phyloP scores from a whole-genome alignment of 2,888 invertebrate genomes.

The Diarsia rubi region DNA sequence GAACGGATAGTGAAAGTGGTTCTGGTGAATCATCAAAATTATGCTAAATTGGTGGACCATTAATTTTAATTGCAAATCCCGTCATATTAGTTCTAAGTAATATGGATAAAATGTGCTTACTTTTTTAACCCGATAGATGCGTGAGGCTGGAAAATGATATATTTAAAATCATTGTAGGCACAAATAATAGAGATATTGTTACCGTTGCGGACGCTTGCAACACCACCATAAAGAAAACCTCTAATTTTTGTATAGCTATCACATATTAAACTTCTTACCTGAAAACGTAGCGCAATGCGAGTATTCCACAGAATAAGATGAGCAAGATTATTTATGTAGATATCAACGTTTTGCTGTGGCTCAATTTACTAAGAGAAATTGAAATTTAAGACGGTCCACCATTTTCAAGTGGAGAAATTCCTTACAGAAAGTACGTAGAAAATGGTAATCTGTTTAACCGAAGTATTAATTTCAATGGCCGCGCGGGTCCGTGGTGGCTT shows the following conservation, averaged over 20 bases:
- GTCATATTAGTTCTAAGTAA: not conserved
- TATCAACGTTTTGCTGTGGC: conserved; percentile 52
- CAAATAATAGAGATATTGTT: not conserved
- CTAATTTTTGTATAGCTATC: not conserved
- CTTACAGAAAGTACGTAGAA: conserved; percentile 58
- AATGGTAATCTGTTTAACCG: conserved; percentile 75
- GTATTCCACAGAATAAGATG: conserved; percentile 50
- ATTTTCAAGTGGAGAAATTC: conserved; percentile 57
- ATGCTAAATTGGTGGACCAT: not conserved
- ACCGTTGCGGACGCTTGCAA: too few relatives aligned
- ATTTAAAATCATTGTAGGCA: not conserved
- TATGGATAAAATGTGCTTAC: not conserved
- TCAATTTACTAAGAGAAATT: conserved; percentile 62
- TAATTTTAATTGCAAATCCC: not conserved
- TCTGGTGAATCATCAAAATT: conserved; percentile 21
- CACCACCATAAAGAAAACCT: conserved; percentile 11
- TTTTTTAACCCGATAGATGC: not conserved
- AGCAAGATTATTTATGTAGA: conserved; percentile 60
- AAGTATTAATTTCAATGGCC: conserved; percentile 79
- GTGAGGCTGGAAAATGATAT: not conserved
- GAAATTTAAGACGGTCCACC: conserved; percentile 61
- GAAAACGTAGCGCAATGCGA: conserved; percentile 15
- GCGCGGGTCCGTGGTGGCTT: conserved; percentile 66
- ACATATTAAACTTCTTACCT: conserved; percentile 35
- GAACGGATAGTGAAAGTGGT: not conserved